These are phyloP conservation scores for Trichacis sp. DNA, from an alignment of 2,888 invertebrate species.

Conservation along the genomic window DNA sequence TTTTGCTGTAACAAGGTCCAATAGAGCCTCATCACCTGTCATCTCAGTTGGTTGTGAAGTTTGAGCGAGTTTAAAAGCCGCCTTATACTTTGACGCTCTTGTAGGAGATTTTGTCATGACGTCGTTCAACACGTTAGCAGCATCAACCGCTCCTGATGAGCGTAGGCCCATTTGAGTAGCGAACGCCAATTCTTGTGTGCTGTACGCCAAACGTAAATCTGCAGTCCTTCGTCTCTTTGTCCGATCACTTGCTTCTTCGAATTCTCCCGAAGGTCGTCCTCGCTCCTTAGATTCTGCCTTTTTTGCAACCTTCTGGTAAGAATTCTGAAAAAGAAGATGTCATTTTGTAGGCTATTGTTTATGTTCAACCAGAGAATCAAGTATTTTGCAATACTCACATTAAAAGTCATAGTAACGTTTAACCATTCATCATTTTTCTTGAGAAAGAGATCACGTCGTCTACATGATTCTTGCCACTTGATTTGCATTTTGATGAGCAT, in stretches of 20 bases:
- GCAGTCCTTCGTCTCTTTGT: conserved; percentile 14
- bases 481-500: no score
- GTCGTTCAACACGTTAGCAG: conserved; percentile 16
- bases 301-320: no score
- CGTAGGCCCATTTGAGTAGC: conserved; percentile 23
- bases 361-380: no score
- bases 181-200: conserved; percentile 11
- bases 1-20: background rate
- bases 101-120: background rate
- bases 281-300: no score
- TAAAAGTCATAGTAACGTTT: no score
- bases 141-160: conserved; percentile 1
- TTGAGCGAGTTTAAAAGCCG: background rate
- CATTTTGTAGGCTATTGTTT: no score
- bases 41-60: background rate
- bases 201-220: background rate
- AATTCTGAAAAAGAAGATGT: no score
- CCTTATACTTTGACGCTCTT: conserved; percentile 10
- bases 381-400: no score
- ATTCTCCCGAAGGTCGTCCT: conserved; percentile 13
- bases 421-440: no score
- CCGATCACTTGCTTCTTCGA: conserved; percentile 7
- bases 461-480: no score
- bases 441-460: no score
- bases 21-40: conserved; percentile 8